Evolutionary conservation across 64 coral and sea anemone genomes (phyloP).

Genomic region (Catalaphyllia jardinei): DNA sequence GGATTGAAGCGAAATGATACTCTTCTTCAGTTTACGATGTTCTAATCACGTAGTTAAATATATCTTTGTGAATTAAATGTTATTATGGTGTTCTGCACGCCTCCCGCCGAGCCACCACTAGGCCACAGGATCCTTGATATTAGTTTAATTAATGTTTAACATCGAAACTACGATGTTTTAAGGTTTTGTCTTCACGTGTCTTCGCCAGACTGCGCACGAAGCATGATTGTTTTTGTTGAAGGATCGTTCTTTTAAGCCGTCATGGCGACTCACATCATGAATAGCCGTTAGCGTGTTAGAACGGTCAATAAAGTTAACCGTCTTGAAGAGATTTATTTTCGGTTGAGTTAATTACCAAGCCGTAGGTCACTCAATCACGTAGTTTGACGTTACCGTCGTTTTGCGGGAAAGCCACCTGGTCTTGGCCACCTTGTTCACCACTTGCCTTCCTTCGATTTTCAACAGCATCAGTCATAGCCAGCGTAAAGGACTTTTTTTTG

Average conservation of each 20-base stretch:
- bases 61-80: conserved; percentile 29
- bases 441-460: background rate
- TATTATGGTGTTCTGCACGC: conserved; percentile 22
- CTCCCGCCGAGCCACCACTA: conserved; percentile 28
- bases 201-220: background rate
- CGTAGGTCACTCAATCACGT: conserved; percentile 17
- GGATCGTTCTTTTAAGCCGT: background rate
- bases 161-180: background rate
- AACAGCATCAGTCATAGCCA: background rate
- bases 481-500: background rate
- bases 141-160: conserved; percentile 44
- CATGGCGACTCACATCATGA: background rate
- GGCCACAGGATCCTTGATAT: conserved; percentile 1
- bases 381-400: background rate
- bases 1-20: conserved; percentile 5
- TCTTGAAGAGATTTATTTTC: background rate
- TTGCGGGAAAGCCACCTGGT: conserved; percentile 15
- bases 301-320: background rate
- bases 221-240: background rate
- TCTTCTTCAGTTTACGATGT: conserved; percentile 27
- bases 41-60: conserved; percentile 41
- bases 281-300: background rate
- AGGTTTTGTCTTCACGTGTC: background rate
- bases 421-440: background rate
- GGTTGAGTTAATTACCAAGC: background rate